A percentile compares a stretch with the other conserved stretches of the same genome.
These are phyloP conservation scores for Triplophysa bombifrons DNA, from an alignment of 2,797 vertebrate genomes.

Conservation along the genomic window DNA sequence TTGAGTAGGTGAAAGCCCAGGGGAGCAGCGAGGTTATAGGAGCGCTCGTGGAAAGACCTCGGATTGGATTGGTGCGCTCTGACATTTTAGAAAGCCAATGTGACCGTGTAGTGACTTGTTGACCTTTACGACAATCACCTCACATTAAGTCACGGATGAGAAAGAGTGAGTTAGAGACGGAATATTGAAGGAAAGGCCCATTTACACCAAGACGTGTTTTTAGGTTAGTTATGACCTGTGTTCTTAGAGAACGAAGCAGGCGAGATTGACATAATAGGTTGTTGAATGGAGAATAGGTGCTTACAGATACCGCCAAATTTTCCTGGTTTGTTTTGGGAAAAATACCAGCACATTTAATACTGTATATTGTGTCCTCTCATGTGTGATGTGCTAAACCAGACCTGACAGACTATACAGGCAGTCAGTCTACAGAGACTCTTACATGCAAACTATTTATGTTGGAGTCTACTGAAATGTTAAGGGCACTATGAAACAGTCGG, in stretches of 20 bases:
- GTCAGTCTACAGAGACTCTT: constrained; percentile 40
- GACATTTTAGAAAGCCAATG: constrained; percentile 60
- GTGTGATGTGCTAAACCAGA: constrained; percentile 1
- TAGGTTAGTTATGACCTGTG: too few species aligned
- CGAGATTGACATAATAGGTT: too few species aligned
- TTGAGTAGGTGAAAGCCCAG: constrained; percentile 11
- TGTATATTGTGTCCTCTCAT: background rate
- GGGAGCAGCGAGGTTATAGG: constrained; percentile 8
- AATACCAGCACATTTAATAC: too few species aligned
- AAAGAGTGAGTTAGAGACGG: background rate
- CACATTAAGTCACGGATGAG: constrained; percentile 16
- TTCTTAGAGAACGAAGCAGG: too few species aligned
- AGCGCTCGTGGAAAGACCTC: constrained; percentile 41
- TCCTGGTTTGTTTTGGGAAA: too few species aligned
- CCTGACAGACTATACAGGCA: background rate
- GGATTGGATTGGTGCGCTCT: constrained; percentile 63
- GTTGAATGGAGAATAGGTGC: too few species aligned
- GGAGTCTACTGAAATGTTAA: constrained; percentile 74
- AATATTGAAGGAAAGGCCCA: background rate
- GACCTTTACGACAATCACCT: constrained; percentile 41
- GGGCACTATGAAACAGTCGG: constrained; percentile 64
- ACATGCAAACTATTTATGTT: constrained; percentile 67
- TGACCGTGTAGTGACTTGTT: constrained; percentile 29
- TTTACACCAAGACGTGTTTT: too few species aligned
- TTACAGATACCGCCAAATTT: too few species aligned